phyloP scores from a whole-genome alignment of 2,113 vertebrate species.

The Panthera leo region DNA sequence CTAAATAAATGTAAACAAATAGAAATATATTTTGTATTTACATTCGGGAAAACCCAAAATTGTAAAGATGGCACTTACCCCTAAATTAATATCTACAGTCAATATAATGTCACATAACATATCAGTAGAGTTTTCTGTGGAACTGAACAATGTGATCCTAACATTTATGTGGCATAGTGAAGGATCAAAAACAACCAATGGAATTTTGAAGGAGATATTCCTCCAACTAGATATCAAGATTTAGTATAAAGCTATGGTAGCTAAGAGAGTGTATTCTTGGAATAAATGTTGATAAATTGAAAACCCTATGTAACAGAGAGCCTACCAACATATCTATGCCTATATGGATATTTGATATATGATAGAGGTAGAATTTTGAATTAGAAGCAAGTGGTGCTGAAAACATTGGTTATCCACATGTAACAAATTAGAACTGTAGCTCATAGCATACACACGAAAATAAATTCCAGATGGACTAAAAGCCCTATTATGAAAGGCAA shows the following conservation, averaged over 20 bases:
- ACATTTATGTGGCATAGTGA: not conserved
- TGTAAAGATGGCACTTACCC: not conserved
- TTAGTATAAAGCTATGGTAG: not conserved
- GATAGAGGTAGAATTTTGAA: not conserved
- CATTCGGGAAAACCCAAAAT: not conserved
- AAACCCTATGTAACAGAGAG: not conserved
- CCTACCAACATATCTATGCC: not conserved
- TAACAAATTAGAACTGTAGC: conserved; percentile 25
- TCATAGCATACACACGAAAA: not conserved
- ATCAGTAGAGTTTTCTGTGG: not conserved
- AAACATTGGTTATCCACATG: not conserved
- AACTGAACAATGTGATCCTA: not conserved
- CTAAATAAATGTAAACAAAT: not conserved
- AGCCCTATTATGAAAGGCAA: not conserved
- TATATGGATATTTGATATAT: not conserved
- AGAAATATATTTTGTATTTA: not conserved
- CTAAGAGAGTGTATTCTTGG: not conserved
- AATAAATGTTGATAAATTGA: not conserved
- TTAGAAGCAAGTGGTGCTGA: not conserved
- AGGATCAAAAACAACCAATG: not conserved
- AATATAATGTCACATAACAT: not conserved
- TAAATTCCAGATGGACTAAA: conserved; percentile 9
- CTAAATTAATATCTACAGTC: not conserved
- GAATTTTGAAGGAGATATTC: not conserved
- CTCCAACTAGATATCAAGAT: not conserved